Evolutionary conservation across 1,140 invertebrate genomes (phyloP).

Genomic region (Ceratitis capitata): DNA sequence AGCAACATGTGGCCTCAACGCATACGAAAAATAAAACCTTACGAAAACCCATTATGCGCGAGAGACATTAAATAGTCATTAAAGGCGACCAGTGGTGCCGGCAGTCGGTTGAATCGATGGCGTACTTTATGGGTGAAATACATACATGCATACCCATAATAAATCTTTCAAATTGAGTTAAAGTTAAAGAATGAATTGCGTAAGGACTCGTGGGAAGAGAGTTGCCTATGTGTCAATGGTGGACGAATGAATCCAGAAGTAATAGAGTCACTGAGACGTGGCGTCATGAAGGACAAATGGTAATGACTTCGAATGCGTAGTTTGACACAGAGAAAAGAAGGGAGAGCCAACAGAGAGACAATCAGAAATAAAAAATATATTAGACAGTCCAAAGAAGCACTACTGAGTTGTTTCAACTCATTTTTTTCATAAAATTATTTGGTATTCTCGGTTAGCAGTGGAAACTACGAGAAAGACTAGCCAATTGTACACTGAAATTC

Average conservation of each 20-base stretch:
- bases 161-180: slow-evolving; percentile 18
- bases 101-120: background rate
- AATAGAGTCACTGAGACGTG: too few relatives aligned
- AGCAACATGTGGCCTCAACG: background rate
- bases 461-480: too few relatives aligned
- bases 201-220: background rate
- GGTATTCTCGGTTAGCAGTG: too few relatives aligned
- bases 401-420: too few relatives aligned
- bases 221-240: background rate
- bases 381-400: too few relatives aligned
- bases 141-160: too few relatives aligned
- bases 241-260: background rate
- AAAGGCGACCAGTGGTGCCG: background rate
- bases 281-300: background rate
- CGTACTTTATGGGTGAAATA: background rate
- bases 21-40: background rate
- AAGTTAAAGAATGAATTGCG: background rate
- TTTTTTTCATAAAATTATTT: too few relatives aligned
- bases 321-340: background rate
- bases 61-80: background rate
- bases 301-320: background rate
- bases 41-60: background rate
- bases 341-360: too few relatives aligned
- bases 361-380: too few relatives aligned
- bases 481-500: too few relatives aligned